phyloP scores from a whole-genome alignment of 2,113 vertebrate genomes.

The Columba livia region DNA sequence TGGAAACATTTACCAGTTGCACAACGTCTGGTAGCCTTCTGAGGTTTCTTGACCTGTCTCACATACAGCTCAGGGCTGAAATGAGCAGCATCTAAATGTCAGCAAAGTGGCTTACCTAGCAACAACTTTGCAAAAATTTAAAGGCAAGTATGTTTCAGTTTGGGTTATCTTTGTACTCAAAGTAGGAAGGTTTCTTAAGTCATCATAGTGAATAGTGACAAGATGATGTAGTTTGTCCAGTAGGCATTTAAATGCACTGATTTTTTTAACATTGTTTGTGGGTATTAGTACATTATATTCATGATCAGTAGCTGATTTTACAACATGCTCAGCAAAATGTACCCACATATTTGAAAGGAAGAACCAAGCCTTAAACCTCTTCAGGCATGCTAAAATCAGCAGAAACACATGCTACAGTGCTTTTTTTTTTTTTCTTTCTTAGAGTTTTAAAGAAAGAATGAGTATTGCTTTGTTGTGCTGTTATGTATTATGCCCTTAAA shows the following conservation, averaged over 20 bases:
- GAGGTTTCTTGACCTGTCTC: background rate
- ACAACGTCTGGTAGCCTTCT: background rate
- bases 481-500: background rate
- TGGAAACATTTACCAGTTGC: background rate
- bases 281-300: background rate
- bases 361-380: background rate
- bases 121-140: background rate
- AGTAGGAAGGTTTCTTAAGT: background rate
- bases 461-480: background rate
- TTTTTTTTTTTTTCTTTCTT: background rate
- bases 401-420: background rate
- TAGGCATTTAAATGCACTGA: background rate
- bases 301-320: background rate
- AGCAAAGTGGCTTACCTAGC: background rate
- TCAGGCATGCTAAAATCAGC: background rate
- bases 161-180: background rate
- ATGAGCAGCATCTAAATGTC: background rate
- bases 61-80: background rate
- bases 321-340: background rate
- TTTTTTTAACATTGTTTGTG: background rate
- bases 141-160: background rate
- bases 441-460: background rate
- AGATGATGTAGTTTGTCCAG: background rate
- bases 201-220: background rate
- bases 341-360: background rate